A percentile compares a stretch with the other conserved stretches of the same genome.
Conservation (phyloP, 2,113 vertebrate species). For the Rhinoptilus africanus region DNA sequence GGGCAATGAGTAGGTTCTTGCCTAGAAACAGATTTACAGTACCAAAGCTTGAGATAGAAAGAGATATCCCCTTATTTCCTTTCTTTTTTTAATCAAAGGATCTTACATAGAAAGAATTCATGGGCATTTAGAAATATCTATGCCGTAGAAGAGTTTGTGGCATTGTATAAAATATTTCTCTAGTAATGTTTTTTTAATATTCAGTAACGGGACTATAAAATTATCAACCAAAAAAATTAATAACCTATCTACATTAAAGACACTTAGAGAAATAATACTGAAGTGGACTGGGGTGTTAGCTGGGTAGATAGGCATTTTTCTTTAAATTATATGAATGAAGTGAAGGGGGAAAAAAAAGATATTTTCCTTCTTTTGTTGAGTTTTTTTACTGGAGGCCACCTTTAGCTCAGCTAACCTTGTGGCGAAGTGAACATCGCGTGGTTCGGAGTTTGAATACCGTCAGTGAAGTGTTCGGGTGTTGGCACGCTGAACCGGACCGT, state of each 20-base stretch:
- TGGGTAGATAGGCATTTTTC: neutral
- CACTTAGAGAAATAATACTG: neutral
- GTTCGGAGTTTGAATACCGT: neutral
- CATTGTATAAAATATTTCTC: neutral
- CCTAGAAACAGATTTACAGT: conserved; percentile 6
- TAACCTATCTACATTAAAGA: neutral
- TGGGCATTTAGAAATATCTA: neutral
- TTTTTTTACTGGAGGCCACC: neutral
- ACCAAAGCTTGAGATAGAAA: neutral
- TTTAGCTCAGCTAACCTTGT: neutral
- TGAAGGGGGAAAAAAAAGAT: neutral
- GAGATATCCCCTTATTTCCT: neutral
- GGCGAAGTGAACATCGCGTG: neutral
- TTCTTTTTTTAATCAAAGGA: neutral
- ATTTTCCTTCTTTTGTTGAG: neutral
- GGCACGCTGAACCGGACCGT: neutral
- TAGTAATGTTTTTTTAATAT: neutral
- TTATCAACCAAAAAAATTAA: neutral
- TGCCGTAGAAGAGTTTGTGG: neutral
- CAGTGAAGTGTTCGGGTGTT: neutral
- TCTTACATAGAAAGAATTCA: neutral
- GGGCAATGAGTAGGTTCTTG: conserved; percentile 6
- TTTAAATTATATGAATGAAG: neutral
- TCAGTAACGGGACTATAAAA: neutral
- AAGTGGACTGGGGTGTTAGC: neutral